A percentile compares a stretch with the other conserved stretches of the same genome.
phyloP scores from a whole-genome alignment of 2,797 vertebrate genomes.

The Chloroceryle amazona region DNA sequence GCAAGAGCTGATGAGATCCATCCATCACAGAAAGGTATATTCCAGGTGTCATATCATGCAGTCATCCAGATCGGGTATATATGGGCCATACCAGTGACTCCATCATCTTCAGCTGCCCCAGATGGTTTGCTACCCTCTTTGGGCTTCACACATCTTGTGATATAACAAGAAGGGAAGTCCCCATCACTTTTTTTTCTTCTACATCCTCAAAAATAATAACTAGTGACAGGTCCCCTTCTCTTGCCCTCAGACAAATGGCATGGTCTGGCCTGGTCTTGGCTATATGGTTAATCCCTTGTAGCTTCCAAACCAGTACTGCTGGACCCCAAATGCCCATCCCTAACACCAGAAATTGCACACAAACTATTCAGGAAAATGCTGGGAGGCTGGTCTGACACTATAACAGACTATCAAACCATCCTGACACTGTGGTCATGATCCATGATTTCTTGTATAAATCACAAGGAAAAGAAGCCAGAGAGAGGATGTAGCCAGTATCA shows the following conservation, averaged over 20 bases:
- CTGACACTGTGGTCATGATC: neutral
- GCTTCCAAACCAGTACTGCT: neutral
- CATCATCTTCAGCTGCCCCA: neutral
- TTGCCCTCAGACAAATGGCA: neutral
- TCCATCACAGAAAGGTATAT: neutral
- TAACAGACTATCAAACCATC: neutral
- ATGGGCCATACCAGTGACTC: neutral
- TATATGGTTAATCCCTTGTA: neutral
- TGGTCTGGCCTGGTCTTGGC: neutral
- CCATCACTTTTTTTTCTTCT: neutral
- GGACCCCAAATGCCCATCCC: fast-evolving
- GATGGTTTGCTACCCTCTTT: neutral
- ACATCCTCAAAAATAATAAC: neutral
- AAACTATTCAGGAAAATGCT: neutral
- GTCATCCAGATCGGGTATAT: fast-evolving
- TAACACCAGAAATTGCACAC: neutral
- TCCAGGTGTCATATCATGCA: neutral
- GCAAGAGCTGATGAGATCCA: neutral
- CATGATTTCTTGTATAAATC: neutral
- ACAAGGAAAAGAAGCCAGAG: neutral
- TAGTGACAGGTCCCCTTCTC: neutral
- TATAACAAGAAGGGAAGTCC: neutral
- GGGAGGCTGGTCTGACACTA: fast-evolving
- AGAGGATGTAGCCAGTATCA: neutral
- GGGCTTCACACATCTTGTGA: neutral